Percentiles rank a stretch among this genome's conserved stretches.
Conservation (phyloP, 2,888 invertebrate species). For the Ophion slaviceki region DNA sequence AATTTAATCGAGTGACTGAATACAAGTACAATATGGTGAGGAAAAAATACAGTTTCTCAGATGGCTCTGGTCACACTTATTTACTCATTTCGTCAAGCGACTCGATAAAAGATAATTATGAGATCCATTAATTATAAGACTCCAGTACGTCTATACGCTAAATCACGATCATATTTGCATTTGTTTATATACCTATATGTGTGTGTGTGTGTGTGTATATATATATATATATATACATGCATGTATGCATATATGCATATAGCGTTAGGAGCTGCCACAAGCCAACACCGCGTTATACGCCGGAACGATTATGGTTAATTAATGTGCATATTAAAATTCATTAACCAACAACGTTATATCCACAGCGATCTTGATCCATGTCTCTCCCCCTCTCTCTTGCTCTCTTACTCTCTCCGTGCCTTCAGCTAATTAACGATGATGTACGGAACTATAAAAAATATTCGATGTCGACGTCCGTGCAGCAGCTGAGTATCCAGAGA, state of each 20-base stretch:
- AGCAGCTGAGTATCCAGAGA: slow-evolving; percentile 1
- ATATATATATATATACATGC: neutral
- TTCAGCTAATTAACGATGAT: slow-evolving; percentile 69
- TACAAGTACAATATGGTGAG: neutral
- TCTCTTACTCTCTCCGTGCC: slow-evolving; percentile 32
- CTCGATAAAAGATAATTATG: slow-evolving; percentile 12
- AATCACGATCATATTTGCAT: slow-evolving; percentile 17
- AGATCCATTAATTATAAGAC: slow-evolving; percentile 49
- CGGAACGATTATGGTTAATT: slow-evolving; percentile 68
- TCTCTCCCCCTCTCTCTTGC: slow-evolving; percentile 15
- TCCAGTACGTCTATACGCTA: slow-evolving; percentile 24
- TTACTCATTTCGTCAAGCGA: slow-evolving; percentile 33
- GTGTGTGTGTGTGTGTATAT: too few species aligned
- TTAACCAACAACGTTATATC: slow-evolving; percentile 67
- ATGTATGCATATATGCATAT: slow-evolving; percentile 10
- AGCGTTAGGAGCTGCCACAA: slow-evolving; percentile 30
- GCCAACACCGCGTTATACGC: slow-evolving; percentile 48
- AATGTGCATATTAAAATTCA: slow-evolving; percentile 71
- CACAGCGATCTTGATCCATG: slow-evolving; percentile 68
- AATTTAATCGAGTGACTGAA: slow-evolving; percentile 6
- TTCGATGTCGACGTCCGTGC: slow-evolving; percentile 63
- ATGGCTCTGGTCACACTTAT: slow-evolving; percentile 28
- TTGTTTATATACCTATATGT: too few species aligned
- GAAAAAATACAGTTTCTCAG: too few species aligned
- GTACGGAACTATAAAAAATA: slow-evolving; percentile 67